Base-by-base conservation (phyloP, 1,140 invertebrate genomes). In the Palaemon carinicauda region DNA sequence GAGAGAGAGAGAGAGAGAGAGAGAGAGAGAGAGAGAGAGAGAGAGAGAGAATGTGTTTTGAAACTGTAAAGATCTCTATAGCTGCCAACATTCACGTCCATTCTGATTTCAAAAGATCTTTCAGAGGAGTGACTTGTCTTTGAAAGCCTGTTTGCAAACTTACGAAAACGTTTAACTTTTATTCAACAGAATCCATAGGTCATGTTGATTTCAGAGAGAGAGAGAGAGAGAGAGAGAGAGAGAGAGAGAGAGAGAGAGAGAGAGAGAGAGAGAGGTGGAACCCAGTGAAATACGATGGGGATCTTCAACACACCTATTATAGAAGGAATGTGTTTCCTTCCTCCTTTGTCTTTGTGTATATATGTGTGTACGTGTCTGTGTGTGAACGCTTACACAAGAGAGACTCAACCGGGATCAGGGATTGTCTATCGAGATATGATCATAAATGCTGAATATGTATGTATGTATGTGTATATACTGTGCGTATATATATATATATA, bases 211-310 rank as follows among this genome's bases (percentile, higher is more conserved):
- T 4, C 31, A 51, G 41, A n/a, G 74, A 78, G 27, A 54, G 4
- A 1, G 78, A 54, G 53, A 51, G 51, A 54, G 77, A 54, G 51
- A 54, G 77, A 79, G 77, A 79, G 77, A 79, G 77, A 79, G 77
- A 79, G 24, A 53, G 51, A 53, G 51, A 53, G 77, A 79, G 77
- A 79, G 77, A 53, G 51, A 53, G 51, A 53, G 77, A 79, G 77
- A 79, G 77, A 29, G 78, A 24, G 24, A 53, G 51, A 52, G 27
- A 15, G 51, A 15, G 31, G 50, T 29, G 24, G 12, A 41, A 41
- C 12, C 3, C 41, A 41, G 41, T 0, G 41, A 41, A 41, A 41
- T 41, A 41, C 41, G 12, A 41, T 9, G 41, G 41, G 12, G 41
- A 41, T 5, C 41, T 41, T 9, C 41, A 41, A 41, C n/a, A 41